phyloP scores from a whole-genome alignment of 2,113 vertebrate species.

The Xiphophorus hellerii region DNA sequence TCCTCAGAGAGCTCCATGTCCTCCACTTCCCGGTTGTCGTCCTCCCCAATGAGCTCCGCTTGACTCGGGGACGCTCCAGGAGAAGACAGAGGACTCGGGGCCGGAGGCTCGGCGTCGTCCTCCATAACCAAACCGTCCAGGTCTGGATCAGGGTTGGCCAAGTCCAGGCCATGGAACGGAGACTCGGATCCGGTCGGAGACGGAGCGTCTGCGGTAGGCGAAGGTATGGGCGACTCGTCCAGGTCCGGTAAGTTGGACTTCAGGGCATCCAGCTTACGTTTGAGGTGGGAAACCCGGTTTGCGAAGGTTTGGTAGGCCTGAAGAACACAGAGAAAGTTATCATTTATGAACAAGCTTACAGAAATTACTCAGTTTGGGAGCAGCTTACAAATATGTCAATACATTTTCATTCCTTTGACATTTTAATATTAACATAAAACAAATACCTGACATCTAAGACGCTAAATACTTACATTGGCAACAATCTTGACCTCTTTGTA shows the following conservation, averaged over 20 bases:
- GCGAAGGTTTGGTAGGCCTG: slow-evolving; percentile 98
- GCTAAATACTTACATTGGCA: slow-evolving; percentile 86
- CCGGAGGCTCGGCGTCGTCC: slow-evolving; percentile 67
- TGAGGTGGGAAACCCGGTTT: slow-evolving; percentile 92
- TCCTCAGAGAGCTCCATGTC: slow-evolving; percentile 98
- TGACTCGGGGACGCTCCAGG: slow-evolving; percentile 66
- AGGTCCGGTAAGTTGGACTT: slow-evolving; percentile 90
- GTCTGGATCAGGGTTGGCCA: slow-evolving; percentile 58
- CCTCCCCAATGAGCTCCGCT: slow-evolving; percentile 51
- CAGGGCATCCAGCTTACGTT: slow-evolving; percentile 92
- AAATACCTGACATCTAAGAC: not conserved
- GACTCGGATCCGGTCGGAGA: slow-evolving; percentile 95
- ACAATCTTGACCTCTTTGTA: slow-evolving; percentile 98
- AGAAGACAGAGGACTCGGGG: slow-evolving; percentile 78
- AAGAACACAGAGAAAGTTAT: not conserved
- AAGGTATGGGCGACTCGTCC: slow-evolving; percentile 93
- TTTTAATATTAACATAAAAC: not conserved
- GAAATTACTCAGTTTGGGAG: too few relatives aligned
- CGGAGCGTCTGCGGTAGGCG: slow-evolving; percentile 91
- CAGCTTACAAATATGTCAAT: too few relatives aligned
- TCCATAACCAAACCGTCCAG: slow-evolving; percentile 75
- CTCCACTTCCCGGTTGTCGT: slow-evolving; percentile 91
- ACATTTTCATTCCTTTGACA: not conserved
- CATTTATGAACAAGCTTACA: not conserved
- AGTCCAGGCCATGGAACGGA: slow-evolving; percentile 86